Conservation (phyloP, 2,797 vertebrate genomes). For the Rhinella marina region DNA sequence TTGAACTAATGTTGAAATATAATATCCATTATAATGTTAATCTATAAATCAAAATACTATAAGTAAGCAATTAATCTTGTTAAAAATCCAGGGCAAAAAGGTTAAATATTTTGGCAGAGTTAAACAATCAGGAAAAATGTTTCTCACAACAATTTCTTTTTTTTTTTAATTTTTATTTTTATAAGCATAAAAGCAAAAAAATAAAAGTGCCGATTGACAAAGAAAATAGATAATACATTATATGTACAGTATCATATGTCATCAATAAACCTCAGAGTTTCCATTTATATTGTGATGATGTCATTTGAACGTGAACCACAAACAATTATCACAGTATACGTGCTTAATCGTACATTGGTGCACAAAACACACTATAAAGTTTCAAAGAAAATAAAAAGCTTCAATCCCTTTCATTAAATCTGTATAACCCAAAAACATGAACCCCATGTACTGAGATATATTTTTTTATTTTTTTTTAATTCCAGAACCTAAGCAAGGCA, state of each 20-base stretch:
- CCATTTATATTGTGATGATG: constrained; percentile 54
- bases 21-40: background rate
- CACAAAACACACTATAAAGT: constrained; percentile 78
- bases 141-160: constrained; percentile 59
- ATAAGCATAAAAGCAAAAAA: constrained; percentile 67
- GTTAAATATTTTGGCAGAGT: background rate
- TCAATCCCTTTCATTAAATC: constrained; percentile 68
- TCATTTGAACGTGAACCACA: constrained; percentile 82
- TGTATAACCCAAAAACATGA: constrained; percentile 66
- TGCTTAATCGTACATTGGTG: constrained; percentile 85
- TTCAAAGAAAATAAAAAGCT: constrained; percentile 73
- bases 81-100: background rate
- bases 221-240: constrained; percentile 65
- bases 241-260: constrained; percentile 62
- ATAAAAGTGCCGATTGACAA: constrained; percentile 65
- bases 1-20: background rate
- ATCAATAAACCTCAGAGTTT: constrained; percentile 55
- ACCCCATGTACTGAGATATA: constrained; percentile 38
- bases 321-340: constrained; percentile 92
- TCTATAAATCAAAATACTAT: background rate
- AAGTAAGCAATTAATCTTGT: background rate
- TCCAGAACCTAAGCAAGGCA: constrained; percentile 29
- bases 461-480: constrained; percentile 19
- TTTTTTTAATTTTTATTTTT: constrained; percentile 65
- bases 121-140: constrained; percentile 48